phyloP scores from a whole-genome alignment of 2,888 invertebrate genomes.

The Emmelina monodactyla region DNA sequence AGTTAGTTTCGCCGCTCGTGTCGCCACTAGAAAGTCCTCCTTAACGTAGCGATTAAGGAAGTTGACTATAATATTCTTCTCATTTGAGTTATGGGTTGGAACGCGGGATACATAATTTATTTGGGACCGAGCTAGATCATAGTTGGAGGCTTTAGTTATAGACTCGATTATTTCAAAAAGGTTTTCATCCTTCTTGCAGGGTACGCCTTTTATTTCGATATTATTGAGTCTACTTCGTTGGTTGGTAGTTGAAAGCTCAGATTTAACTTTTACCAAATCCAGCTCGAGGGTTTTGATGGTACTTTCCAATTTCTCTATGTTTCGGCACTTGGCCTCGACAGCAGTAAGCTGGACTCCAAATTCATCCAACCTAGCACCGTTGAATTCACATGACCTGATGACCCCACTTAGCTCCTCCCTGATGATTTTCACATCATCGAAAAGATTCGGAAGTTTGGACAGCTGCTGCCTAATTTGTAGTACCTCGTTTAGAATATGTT shows the following conservation, averaged over 20 bases:
- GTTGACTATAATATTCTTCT: too few species aligned
- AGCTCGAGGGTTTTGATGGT: slow-evolving; percentile 4
- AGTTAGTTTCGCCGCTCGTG: too few species aligned
- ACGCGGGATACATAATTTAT: slow-evolving; percentile 11
- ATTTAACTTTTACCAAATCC: slow-evolving; percentile 7
- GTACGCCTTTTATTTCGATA: too few species aligned
- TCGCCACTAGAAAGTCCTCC: too few species aligned
- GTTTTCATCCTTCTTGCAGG: slow-evolving; percentile 16
- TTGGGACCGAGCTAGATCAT: slow-evolving; percentile 2
- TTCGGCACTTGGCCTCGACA: not conserved
- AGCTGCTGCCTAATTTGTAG: slow-evolving; percentile 12
- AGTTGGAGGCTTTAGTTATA: slow-evolving; percentile 4
- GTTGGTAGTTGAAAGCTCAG: slow-evolving; percentile 5
- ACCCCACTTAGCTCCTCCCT: slow-evolving; percentile 11
- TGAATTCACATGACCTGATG: slow-evolving; percentile 7
- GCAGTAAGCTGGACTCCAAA: not conserved
- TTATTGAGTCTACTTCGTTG: slow-evolving; percentile 13
- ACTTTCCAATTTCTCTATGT: not conserved
- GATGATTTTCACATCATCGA: slow-evolving; percentile 9
- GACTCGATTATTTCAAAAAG: slow-evolving; percentile 6
- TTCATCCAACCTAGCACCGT: slow-evolving; percentile 4
- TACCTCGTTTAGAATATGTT: too few species aligned
- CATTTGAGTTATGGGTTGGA: slow-evolving; percentile 4
- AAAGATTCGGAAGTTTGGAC: slow-evolving; percentile 6
- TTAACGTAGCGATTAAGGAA: too few species aligned